Evolutionary conservation across 1,140 invertebrate genomes (phyloP).

Genomic region (Apis florea): DNA sequence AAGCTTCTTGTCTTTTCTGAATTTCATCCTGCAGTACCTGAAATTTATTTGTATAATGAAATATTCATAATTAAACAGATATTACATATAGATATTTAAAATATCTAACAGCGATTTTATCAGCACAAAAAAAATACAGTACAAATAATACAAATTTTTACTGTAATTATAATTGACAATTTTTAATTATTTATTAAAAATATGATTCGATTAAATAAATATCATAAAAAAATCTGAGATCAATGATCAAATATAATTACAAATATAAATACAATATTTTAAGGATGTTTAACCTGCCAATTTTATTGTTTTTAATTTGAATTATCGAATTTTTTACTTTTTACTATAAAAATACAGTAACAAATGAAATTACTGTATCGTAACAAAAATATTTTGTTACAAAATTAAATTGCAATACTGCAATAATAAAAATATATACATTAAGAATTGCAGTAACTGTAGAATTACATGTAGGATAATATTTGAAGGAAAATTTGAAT

Average conservation of each 20-base stretch:
- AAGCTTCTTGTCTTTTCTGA: constrained; percentile 83
- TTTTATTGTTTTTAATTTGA: not conserved
- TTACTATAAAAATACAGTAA: no score
- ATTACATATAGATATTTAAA: not conserved
- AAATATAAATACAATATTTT: not conserved
- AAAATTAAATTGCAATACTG: no score
- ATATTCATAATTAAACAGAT: not conserved
- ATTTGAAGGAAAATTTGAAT: no score
- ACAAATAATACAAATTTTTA: no score
- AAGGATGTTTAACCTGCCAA: not conserved
- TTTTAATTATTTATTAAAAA: not conserved
- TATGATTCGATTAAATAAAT: not conserved
- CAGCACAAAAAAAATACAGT: no score
- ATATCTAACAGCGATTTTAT: not conserved
- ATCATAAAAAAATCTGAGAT: not conserved
- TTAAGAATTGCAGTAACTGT: no score
- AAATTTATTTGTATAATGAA: constrained; percentile 12
- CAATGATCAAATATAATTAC: not conserved
- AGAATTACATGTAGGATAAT: no score
- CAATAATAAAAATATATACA: no score
- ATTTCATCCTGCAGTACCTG: constrained; percentile 87
- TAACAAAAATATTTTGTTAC: no score
- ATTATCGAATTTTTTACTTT: no score
- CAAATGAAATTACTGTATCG: no score
- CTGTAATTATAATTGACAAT: no score